phyloP scores from a whole-genome alignment of 2,888 invertebrate species.

The Acanthoscelides obtectus region DNA sequence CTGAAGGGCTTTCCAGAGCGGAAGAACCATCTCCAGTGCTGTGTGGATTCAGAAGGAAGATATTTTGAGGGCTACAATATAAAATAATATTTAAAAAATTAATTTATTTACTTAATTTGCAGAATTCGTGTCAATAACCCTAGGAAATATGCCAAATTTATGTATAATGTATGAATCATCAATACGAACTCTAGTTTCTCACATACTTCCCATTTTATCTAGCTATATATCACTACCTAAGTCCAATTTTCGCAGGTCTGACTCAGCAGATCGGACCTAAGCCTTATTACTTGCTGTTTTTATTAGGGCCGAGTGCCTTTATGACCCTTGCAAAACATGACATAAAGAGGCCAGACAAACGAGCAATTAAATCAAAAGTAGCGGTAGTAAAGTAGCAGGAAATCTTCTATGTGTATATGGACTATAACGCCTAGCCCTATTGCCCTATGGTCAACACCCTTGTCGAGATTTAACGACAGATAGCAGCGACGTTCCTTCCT shows the following conservation, averaged over 20 bases:
- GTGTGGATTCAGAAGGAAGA: no score
- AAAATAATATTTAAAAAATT: no score
- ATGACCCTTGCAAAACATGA: neutral
- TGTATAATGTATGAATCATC: no score
- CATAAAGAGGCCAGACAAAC: constrained; percentile 40
- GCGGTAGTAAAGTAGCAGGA: constrained; percentile 35
- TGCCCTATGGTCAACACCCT: neutral
- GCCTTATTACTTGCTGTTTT: neutral
- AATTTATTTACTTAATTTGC: no score
- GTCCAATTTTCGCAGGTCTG: neutral
- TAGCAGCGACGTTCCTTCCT: neutral
- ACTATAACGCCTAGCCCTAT: neutral
- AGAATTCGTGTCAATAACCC: no score
- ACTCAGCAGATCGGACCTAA: neutral
- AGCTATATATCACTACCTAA: neutral
- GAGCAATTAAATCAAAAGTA: constrained; percentile 43
- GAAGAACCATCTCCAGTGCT: no score
- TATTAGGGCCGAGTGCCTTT: neutral
- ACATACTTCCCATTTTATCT: neutral
- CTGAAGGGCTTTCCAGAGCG: no score
- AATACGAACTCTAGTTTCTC: neutral
- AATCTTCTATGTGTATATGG: constrained; percentile 17
- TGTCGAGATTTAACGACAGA: neutral
- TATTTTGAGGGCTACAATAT: no score
- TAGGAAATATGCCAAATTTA: no score